Evolutionary conservation across 2,888 invertebrate genomes (phyloP).

Genomic region (Oxytorus armatus): DNA sequence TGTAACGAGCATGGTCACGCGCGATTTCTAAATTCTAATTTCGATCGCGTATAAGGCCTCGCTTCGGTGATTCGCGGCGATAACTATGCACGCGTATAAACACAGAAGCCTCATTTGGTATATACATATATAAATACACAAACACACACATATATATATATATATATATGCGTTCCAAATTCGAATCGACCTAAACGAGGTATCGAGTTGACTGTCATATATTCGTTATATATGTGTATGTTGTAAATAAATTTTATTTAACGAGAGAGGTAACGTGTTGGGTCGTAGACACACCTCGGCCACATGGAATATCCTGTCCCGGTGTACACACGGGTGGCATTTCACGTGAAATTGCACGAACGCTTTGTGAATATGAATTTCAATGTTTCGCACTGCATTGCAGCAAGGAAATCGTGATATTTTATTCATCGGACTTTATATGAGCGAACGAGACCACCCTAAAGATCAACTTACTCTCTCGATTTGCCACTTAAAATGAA

Average conservation of each 20-base stretch:
- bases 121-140: too few species aligned
- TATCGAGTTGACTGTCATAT: not conserved
- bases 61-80: conserved; percentile 15
- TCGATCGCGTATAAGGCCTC: conserved; percentile 57
- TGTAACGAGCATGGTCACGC: conserved; percentile 35
- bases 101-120: conserved; percentile 32
- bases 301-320: not conserved
- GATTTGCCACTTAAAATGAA: conserved; percentile 7
- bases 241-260: conserved; percentile 30
- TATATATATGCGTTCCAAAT: conserved; percentile 59
- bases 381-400: conserved; percentile 14
- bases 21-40: conserved; percentile 64
- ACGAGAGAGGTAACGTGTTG: not conserved
- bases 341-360: conserved; percentile 27
- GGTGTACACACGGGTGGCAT: not conserved
- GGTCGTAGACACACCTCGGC: not conserved
- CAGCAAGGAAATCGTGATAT: not conserved
- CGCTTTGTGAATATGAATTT: conserved; percentile 36
- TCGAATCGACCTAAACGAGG: conserved; percentile 44
- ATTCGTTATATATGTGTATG: conserved; percentile 1
- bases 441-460: conserved; percentile 22
- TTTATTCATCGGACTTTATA: conserved; percentile 9
- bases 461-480: conserved; percentile 46
- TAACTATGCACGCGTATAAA: conserved; percentile 1
- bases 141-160: too few species aligned